These are phyloP conservation scores for Deilephila elpenor DNA, from an alignment of 2,888 invertebrate species.

Conservation along the genomic window DNA sequence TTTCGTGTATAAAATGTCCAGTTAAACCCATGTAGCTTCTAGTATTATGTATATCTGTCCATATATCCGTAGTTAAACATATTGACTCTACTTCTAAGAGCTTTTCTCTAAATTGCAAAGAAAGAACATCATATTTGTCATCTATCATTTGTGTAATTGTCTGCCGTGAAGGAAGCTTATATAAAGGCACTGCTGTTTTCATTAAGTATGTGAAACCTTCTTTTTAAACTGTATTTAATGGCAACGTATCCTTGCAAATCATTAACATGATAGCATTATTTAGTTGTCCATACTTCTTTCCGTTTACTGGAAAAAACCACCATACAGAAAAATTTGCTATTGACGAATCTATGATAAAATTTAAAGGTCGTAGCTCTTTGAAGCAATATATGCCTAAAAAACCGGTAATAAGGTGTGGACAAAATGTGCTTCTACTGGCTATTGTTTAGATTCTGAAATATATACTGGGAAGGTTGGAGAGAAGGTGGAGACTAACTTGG, in stretches of 20 bases:
- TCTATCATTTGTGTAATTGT: slow-evolving; percentile 42
- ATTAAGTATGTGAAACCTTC: slow-evolving; percentile 43
- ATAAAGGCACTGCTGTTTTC: slow-evolving; percentile 42
- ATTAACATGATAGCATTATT: neutral
- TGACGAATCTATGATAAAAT: too few relatives aligned
- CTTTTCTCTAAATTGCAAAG: neutral
- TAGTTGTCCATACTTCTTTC: too few relatives aligned
- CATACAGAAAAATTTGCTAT: neutral
- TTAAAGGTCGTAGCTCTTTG: too few relatives aligned
- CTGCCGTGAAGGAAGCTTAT: slow-evolving; percentile 40
- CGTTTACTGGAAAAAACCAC: too few relatives aligned
- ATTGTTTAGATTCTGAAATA: neutral
- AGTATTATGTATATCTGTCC: slow-evolving; percentile 36
- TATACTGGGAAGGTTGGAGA: neutral
- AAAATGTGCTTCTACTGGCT: neutral
- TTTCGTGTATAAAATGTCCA: slow-evolving; percentile 38
- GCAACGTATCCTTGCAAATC: neutral
- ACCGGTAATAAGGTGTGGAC: neutral
- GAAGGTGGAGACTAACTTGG: neutral
- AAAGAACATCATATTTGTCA: slow-evolving; percentile 13
- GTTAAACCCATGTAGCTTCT: slow-evolving; percentile 40
- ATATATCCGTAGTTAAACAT: slow-evolving; percentile 19
- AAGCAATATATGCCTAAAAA: neutral
- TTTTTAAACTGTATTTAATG: slow-evolving; percentile 39
- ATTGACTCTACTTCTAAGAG: neutral